These are phyloP conservation scores for Crocodylus rhombifer DNA, from an alignment of 2,797 vertebrate species.

Conservation along the genomic window DNA sequence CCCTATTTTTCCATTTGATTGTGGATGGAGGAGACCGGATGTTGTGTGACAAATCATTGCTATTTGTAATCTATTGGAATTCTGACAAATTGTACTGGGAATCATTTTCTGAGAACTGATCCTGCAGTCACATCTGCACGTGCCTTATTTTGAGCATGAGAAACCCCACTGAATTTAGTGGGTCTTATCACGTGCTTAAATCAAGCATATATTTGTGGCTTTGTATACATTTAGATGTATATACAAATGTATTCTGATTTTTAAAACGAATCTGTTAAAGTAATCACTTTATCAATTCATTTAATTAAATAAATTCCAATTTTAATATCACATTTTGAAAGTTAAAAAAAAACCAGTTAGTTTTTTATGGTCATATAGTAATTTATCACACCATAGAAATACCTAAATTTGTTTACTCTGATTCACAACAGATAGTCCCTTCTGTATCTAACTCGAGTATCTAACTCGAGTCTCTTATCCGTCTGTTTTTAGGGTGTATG, in stretches of 20 bases:
- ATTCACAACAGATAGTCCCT: conserved; percentile 36
- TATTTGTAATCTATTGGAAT: conserved; percentile 77
- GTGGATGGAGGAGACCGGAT: conserved; percentile 66
- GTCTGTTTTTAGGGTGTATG: conserved; percentile 55
- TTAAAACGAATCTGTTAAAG: not conserved
- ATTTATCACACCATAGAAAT: conserved; percentile 24
- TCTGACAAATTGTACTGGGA: conserved; percentile 49
- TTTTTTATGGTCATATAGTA: not conserved
- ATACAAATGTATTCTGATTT: conserved; percentile 1
- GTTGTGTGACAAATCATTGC: conserved; percentile 74
- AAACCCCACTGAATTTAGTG: not conserved
- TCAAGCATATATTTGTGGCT: not conserved
- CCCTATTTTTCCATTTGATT: conserved; percentile 69
- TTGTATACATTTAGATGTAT: conserved; percentile 24
- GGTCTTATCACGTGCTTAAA: conserved; percentile 46
- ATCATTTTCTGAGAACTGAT: conserved; percentile 68
- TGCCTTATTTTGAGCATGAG: conserved; percentile 44
- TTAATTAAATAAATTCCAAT: not conserved
- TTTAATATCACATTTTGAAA: not conserved
- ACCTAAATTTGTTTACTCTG: conserved; percentile 40
- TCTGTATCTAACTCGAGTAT: not conserved
- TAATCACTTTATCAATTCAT: not conserved
- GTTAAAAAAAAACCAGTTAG: not conserved
- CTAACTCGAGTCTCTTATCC: conserved; percentile 28
- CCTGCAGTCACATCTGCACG: conserved; percentile 55